Evolutionary conservation across 2,113 vertebrate species (phyloP).

Genomic region (Telmatochromis sp.): DNA sequence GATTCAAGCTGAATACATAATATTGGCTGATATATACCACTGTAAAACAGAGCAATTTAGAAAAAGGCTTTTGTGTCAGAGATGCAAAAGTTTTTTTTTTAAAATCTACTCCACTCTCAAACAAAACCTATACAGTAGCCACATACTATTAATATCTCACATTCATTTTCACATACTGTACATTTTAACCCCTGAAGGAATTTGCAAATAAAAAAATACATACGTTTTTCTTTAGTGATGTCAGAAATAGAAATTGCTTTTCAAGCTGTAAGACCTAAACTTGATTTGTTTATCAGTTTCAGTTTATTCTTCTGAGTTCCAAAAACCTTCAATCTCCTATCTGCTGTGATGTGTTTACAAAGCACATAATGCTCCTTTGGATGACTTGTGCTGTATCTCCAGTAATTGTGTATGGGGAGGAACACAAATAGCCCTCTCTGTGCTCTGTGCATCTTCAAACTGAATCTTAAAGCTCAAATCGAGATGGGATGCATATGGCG

Average conservation of each 20-base stretch:
- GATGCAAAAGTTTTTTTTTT: background rate
- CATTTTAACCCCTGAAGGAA: background rate
- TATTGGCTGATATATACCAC: slow-evolving; percentile 39
- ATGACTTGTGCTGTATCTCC: background rate
- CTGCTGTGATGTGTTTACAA: slow-evolving; percentile 37
- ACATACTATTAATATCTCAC: background rate
- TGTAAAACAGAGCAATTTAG: slow-evolving; percentile 43
- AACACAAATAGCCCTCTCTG: background rate
- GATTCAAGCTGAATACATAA: slow-evolving; percentile 45
- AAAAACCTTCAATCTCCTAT: slow-evolving; percentile 9
- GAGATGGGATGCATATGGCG: slow-evolving; percentile 17
- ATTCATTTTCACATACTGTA: background rate
- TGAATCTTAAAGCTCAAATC: slow-evolving; percentile 16
- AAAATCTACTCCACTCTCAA: background rate
- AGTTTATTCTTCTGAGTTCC: slow-evolving; percentile 14
- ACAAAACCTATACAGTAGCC: background rate
- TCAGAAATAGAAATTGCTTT: slow-evolving; percentile 17
- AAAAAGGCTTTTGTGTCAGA: slow-evolving; percentile 17
- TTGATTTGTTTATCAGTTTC: slow-evolving; percentile 36
- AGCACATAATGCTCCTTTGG: background rate
- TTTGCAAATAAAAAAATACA: background rate
- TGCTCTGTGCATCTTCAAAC: slow-evolving; percentile 14
- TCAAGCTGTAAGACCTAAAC: background rate
- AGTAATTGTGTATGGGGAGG: background rate
- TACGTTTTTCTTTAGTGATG: background rate